phyloP scores from a whole-genome alignment of 2,797 vertebrate genomes.

The Sebastes alutus region DNA sequence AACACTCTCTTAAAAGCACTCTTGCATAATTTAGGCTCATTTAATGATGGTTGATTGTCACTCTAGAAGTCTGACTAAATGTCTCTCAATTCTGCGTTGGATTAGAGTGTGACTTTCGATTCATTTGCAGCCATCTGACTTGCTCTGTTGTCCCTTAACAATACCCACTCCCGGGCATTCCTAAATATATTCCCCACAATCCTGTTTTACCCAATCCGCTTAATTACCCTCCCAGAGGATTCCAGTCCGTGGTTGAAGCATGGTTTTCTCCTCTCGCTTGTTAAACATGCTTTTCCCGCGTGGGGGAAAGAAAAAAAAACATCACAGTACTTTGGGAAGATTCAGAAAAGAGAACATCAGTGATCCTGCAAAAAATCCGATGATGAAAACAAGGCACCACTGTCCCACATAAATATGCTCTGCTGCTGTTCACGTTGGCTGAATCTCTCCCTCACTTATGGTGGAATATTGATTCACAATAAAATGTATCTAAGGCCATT shows the following conservation, averaged over 20 bases:
- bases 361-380: slow-evolving; percentile 28
- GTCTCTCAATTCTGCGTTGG: slow-evolving; percentile 13
- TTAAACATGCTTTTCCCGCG: slow-evolving; percentile 29
- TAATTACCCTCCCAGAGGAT: slow-evolving; percentile 54
- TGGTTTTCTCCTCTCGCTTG: slow-evolving; percentile 13
- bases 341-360: not conserved
- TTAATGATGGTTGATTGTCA: slow-evolving; percentile 39
- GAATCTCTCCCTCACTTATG: slow-evolving; percentile 5
- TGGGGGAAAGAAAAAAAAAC: not conserved
- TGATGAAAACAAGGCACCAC: not conserved
- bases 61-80: slow-evolving; percentile 28
- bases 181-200: slow-evolving; percentile 41
- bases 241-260: slow-evolving; percentile 49
- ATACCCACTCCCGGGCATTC: slow-evolving; percentile 16
- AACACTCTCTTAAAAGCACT: slow-evolving; percentile 33
- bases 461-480: slow-evolving; percentile 28
- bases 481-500: slow-evolving; percentile 20
- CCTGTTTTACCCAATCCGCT: slow-evolving; percentile 35
- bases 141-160: slow-evolving; percentile 18
- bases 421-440: not conserved
- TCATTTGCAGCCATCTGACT: slow-evolving; percentile 17
- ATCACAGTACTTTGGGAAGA: not conserved
- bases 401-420: slow-evolving; percentile 9
- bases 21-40: slow-evolving; percentile 30
- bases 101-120: slow-evolving; percentile 17